Conservation (phyloP, 2,888 invertebrate genomes). For the Liopterus haemorrhoidalis region DNA sequence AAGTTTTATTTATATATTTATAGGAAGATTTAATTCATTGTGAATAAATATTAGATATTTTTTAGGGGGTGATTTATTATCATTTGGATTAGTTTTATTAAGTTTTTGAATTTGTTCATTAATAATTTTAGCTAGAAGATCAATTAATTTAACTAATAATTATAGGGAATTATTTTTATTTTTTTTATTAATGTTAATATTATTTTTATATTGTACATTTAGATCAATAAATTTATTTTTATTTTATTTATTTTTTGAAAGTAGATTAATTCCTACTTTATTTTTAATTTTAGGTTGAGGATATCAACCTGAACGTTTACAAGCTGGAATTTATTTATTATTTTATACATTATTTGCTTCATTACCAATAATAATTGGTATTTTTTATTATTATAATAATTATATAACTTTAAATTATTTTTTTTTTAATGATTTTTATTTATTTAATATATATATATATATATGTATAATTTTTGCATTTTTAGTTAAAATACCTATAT, state of each 20-base stretch:
- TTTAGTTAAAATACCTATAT: slow-evolving; percentile 67
- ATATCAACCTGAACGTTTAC: slow-evolving; percentile 62
- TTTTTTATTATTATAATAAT: slow-evolving; percentile 50
- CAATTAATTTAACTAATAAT: slow-evolving; percentile 47
- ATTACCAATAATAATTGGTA: slow-evolving; percentile 55
- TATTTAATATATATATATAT: slow-evolving; percentile 46
- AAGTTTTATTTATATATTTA: slow-evolving; percentile 47
- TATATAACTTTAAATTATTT: slow-evolving; percentile 50
- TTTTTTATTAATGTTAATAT: slow-evolving; percentile 50
- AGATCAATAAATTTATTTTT: slow-evolving; percentile 53
- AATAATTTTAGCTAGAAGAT: slow-evolving; percentile 54
- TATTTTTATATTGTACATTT: slow-evolving; percentile 56
- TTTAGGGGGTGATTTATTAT: slow-evolving; percentile 48
- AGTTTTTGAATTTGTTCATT: slow-evolving; percentile 53
- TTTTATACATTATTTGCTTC: slow-evolving; percentile 67
- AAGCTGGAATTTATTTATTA: slow-evolving; percentile 61
- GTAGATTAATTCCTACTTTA: slow-evolving; percentile 60
- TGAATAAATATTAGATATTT: slow-evolving; percentile 44
- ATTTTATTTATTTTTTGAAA: slow-evolving; percentile 69
- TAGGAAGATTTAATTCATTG: slow-evolving; percentile 41
- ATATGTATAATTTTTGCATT: slow-evolving; percentile 56
- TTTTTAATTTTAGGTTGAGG: slow-evolving; percentile 64
- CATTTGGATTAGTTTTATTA: slow-evolving; percentile 51
- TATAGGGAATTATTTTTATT: slow-evolving; percentile 51
- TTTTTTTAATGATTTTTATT: slow-evolving; percentile 47